These are phyloP conservation scores for Vombatus ursinus DNA, from an alignment of 2,113 vertebrate genomes.

Conservation along the genomic window DNA sequence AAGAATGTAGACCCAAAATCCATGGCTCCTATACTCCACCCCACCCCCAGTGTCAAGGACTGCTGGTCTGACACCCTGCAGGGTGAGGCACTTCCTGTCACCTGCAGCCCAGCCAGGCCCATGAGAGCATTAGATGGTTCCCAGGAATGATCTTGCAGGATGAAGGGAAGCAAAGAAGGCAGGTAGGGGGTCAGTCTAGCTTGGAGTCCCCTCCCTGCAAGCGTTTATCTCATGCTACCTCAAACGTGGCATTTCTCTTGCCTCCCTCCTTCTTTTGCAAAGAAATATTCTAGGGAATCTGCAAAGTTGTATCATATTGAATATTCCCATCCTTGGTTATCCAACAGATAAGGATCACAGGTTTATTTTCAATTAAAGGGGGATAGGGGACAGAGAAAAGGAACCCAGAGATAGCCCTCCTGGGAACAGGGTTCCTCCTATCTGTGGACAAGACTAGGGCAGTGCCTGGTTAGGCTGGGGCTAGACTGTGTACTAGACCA, in stretches of 20 bases:
- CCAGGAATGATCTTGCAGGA: neutral
- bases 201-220: too few species aligned
- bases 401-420: neutral
- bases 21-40: neutral
- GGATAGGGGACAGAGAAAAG: neutral
- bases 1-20: neutral
- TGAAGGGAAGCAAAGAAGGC: too few species aligned
- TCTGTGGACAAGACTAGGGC: neutral
- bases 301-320: neutral
- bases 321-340: neutral
- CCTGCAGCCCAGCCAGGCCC: neutral
- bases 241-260: neutral
- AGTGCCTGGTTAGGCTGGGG: neutral
- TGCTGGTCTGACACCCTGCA: neutral
- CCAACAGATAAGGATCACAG: neutral
- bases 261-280: neutral
- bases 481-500: neutral
- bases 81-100: neutral
- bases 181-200: too few species aligned
- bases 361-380: neutral
- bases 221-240: too few species aligned
- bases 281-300: neutral
- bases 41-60: neutral
- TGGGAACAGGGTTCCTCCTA: neutral
- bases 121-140: neutral